Percentiles rank a stretch among this genome's conserved stretches.
Evolutionary conservation across 92 coral and sea anemone species (phyloP).

Genomic region (Palythoa grandis): DNA sequence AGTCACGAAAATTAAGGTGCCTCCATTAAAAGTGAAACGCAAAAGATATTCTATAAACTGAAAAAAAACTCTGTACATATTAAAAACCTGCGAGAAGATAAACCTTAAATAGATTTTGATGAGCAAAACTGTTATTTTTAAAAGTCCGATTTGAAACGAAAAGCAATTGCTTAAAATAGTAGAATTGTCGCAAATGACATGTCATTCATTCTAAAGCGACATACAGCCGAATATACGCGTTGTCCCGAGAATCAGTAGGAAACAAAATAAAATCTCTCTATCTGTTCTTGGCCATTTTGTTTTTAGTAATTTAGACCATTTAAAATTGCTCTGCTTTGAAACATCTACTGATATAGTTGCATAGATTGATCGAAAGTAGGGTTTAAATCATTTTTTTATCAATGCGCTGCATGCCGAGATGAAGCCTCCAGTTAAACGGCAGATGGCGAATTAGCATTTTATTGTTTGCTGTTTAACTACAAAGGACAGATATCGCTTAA

Average conservation of each 20-base stretch:
- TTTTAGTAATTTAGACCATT: background rate
- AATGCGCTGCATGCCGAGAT: background rate
- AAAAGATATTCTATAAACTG: background rate
- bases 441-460: slow-evolving; percentile 15
- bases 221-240: no score
- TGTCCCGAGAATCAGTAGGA: no score
- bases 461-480: background rate
- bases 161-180: background rate
- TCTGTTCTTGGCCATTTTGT: background rate
- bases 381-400: background rate
- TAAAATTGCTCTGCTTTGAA: background rate
- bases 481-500: background rate
- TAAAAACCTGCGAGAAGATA: background rate
- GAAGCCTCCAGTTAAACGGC: background rate
- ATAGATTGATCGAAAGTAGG: background rate
- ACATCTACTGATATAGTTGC: background rate
- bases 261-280: no score
- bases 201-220: background rate
- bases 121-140: background rate
- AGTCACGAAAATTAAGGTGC: background rate
- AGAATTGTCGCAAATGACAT: background rate
- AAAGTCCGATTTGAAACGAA: background rate
- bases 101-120: background rate
- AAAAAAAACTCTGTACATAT: background rate
- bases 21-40: background rate